A percentile compares a stretch with the other conserved stretches of the same genome.
Evolutionary conservation across 2,113 vertebrate species (phyloP).

Genomic region (Rafetus swinhoei): DNA sequence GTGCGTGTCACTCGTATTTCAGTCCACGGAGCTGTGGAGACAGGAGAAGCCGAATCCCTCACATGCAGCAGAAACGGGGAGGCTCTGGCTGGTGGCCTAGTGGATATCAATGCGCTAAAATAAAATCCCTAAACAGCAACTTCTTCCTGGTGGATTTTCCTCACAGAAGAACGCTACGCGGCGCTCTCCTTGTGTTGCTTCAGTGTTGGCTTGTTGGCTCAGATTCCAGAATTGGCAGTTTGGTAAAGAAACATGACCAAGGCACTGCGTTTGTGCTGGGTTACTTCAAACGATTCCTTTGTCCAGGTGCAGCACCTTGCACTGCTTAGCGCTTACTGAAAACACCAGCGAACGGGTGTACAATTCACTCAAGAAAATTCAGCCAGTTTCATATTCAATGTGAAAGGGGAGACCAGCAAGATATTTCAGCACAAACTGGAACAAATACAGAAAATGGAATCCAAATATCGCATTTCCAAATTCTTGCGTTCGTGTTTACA

Average conservation of each 20-base stretch:
- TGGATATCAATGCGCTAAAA: slow-evolving; percentile 61
- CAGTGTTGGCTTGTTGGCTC: slow-evolving; percentile 66
- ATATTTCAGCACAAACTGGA: slow-evolving; percentile 42
- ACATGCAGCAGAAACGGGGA: slow-evolving; percentile 26
- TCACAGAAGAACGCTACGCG: slow-evolving; percentile 56
- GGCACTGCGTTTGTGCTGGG: slow-evolving; percentile 73
- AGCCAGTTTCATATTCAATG: slow-evolving; percentile 73
- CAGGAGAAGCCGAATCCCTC: slow-evolving; percentile 60
- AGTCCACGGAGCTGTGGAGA: slow-evolving; percentile 38
- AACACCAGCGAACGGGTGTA: slow-evolving; percentile 68
- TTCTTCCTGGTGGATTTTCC: slow-evolving; percentile 67
- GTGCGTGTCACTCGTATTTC: neutral
- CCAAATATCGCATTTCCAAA: slow-evolving; percentile 37
- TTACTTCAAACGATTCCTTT: slow-evolving; percentile 74
- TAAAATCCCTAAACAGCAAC: slow-evolving; percentile 32
- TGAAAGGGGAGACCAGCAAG: slow-evolving; percentile 53
- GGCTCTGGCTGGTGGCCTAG: slow-evolving; percentile 30
- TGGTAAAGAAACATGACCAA: slow-evolving; percentile 74
- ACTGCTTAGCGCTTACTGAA: slow-evolving; percentile 77
- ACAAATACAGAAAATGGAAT: neutral
- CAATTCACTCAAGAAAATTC: slow-evolving; percentile 69
- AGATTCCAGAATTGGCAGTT: slow-evolving; percentile 66
- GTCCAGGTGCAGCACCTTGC: slow-evolving; percentile 74
- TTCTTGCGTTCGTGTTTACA: slow-evolving; percentile 4
- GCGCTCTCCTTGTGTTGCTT: slow-evolving; percentile 56